A percentile compares a stretch with the other conserved stretches of the same genome.
These are phyloP conservation scores for Schizaphis graminum DNA, from an alignment of 2,888 invertebrate genomes.

Conservation along the genomic window DNA sequence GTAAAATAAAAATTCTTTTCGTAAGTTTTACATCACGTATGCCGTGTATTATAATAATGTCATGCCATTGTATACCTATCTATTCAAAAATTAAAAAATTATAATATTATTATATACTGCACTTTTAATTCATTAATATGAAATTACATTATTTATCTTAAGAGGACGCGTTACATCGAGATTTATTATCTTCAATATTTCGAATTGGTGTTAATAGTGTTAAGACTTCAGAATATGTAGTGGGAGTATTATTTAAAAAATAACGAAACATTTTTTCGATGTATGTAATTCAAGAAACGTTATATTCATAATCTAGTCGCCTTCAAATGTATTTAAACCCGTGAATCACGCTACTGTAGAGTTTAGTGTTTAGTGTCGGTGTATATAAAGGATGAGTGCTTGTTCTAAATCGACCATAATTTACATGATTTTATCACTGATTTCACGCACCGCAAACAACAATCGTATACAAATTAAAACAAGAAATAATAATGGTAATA, in stretches of 20 bases:
- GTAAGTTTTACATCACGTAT: too few relatives aligned
- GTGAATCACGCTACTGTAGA: too few relatives aligned
- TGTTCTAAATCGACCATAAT: neutral
- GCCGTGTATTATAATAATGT: too few relatives aligned
- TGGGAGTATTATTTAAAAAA: neutral
- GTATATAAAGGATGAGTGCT: neutral
- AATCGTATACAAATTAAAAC: neutral
- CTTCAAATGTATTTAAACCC: too few relatives aligned
- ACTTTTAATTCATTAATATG: neutral
- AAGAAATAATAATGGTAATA: neutral
- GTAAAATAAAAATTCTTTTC: too few relatives aligned
- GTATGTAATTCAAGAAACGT: neutral
- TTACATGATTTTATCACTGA: neutral
- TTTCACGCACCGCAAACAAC: neutral
- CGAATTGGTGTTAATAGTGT: neutral
- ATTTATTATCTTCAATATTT: neutral
- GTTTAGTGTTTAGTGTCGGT: too few relatives aligned
- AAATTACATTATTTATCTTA: neutral
- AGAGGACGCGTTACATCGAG: neutral
- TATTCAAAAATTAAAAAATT: neutral
- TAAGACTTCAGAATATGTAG: neutral
- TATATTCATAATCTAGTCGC: too few relatives aligned
- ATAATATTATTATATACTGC: neutral
- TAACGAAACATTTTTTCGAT: neutral
- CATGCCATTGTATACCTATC: neutral